These are phyloP conservation scores for Carollia perspicillata DNA, from an alignment of 2,113 vertebrate genomes.

Conservation along the genomic window DNA sequence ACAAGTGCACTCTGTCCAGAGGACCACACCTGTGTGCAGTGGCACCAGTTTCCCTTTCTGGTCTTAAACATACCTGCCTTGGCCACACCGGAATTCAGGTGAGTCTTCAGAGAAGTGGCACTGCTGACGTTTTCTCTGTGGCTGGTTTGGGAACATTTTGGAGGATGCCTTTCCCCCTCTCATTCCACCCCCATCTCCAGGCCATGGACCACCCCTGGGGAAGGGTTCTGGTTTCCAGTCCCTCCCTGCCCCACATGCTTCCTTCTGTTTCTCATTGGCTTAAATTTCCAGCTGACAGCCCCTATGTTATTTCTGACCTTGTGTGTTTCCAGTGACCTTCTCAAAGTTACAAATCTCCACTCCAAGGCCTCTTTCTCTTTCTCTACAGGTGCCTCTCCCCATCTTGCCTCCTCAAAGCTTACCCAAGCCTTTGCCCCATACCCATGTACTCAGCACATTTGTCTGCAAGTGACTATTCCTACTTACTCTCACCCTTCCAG, in stretches of 20 bases:
- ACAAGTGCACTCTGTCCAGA: no score
- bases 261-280: neutral
- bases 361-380: neutral
- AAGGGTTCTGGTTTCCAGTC: neutral
- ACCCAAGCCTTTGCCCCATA: neutral
- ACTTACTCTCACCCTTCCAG: neutral
- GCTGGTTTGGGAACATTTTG: neutral
- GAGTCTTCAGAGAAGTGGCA: neutral
- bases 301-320: neutral
- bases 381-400: neutral
- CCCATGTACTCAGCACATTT: neutral
- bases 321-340: neutral
- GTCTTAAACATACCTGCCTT: neutral
- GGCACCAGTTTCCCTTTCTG: neutral
- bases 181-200: neutral
- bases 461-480: neutral
- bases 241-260: neutral
- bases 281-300: neutral
- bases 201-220: neutral
- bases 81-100: neutral
- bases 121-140: neutral
- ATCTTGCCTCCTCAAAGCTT: neutral
- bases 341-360: neutral
- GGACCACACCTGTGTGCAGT: neutral
- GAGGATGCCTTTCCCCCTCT: neutral